Conservation (phyloP, 2,797 vertebrate species). For the Cryptoblepharus egeriae region DNA sequence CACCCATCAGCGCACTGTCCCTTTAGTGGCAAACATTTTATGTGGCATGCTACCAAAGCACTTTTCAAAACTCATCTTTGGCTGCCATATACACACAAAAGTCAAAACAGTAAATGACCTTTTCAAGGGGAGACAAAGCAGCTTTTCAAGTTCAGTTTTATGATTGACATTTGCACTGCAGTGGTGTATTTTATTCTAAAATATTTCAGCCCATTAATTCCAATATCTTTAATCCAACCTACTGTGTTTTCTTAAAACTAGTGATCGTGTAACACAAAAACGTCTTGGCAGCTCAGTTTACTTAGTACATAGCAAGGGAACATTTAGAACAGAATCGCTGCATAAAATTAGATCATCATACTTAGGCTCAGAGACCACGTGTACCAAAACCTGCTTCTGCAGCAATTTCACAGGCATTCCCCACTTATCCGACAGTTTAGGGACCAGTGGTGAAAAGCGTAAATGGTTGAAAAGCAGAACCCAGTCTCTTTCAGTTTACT, state of each 20-base stretch:
- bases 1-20: background rate
- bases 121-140: background rate
- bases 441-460: too few relatives aligned
- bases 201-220: background rate
- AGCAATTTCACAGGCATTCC: too few relatives aligned
- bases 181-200: background rate
- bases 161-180: background rate
- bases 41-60: background rate
- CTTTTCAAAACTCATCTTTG: background rate
- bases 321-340: too few relatives aligned
- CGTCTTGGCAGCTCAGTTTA: background rate
- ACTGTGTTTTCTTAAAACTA: background rate
- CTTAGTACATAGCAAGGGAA: background rate
- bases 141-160: background rate
- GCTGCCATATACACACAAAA: background rate
- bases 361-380: too few relatives aligned
- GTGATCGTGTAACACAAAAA: background rate
- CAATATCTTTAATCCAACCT: background rate
- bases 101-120: slow-evolving; percentile 5
- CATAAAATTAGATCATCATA: too few relatives aligned
- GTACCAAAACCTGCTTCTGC: too few relatives aligned
- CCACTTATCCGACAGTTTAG: too few relatives aligned
- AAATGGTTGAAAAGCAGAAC: too few relatives aligned
- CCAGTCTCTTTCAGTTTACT: too few relatives aligned
- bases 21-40: background rate